phyloP scores from a whole-genome alignment of 2,888 invertebrate genomes.

The Orthonevra nobilis region DNA sequence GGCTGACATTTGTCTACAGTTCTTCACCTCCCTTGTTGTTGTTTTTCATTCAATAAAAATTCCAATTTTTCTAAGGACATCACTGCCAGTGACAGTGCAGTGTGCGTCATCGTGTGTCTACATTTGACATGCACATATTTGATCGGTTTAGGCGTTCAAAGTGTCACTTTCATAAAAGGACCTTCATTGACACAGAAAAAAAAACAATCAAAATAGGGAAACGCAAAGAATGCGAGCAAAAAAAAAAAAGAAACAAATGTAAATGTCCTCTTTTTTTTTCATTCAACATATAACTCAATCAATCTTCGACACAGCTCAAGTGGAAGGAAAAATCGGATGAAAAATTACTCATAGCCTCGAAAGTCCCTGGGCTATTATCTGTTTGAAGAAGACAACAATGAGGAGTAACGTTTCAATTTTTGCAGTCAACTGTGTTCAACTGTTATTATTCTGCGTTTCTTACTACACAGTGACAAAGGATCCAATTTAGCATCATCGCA shows the following conservation, averaged over 20 bases:
- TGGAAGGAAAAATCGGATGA: conserved; percentile 41
- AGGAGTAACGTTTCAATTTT: conserved; percentile 27
- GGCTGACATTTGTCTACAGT: too few relatives aligned
- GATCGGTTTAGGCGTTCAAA: not conserved
- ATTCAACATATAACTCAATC: conserved; percentile 34
- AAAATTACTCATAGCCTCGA: conserved; percentile 28
- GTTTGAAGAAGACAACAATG: too few relatives aligned
- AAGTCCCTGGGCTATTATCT: too few relatives aligned
- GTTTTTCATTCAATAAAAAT: conserved; percentile 14
- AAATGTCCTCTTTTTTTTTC: conserved; percentile 15
- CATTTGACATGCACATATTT: not conserved
- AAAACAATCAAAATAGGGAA: not conserved
- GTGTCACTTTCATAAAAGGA: conserved; percentile 15
- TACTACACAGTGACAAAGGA: conserved; percentile 66
- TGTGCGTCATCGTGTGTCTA: conserved; percentile 15
- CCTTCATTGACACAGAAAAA: too few relatives aligned
- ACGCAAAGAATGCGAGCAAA: too few relatives aligned
- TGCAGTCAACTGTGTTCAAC: conserved; percentile 38
- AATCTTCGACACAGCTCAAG: conserved; percentile 51
- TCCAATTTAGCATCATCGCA: conserved; percentile 64
- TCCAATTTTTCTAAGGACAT: conserved; percentile 12
- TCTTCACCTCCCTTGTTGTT: not conserved
- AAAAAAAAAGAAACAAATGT: conserved; percentile 23
- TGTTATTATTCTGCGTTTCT: conserved; percentile 47
- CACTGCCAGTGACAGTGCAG: conserved; percentile 7